Percentiles rank a stretch among this genome's conserved stretches.
Conservation (phyloP, 2,888 invertebrate species). For the Uloborus plumipes region DNA sequence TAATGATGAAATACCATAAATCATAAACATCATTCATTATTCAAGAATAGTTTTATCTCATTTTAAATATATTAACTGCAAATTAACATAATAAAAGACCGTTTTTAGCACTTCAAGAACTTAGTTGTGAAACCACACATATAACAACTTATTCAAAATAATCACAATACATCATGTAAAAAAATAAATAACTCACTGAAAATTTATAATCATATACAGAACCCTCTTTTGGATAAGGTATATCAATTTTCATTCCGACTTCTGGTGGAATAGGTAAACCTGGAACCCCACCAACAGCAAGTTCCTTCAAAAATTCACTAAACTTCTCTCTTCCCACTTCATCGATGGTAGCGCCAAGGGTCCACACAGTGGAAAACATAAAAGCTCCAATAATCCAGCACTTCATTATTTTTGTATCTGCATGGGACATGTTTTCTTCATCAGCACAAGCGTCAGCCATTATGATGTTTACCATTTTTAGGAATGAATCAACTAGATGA, state of each 20-base stretch:
- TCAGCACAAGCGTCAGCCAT: conserved; percentile 80
- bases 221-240: conserved; percentile 82
- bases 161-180: neutral
- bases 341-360: conserved; percentile 85
- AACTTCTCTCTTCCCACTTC: conserved; percentile 81
- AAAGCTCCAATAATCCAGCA: conserved; percentile 75
- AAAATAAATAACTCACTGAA: conserved; percentile 71
- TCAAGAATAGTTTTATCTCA: neutral
- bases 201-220: conserved; percentile 86
- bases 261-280: conserved; percentile 75
- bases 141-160: too few relatives aligned
- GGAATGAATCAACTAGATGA: conserved; percentile 76
- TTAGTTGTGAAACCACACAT: too few relatives aligned
- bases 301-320: conserved; percentile 80
- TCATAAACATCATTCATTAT: too few relatives aligned
- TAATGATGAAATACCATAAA: too few relatives aligned
- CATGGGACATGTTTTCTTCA: conserved; percentile 73
- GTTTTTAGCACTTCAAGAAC: too few relatives aligned
- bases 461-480: conserved; percentile 83
- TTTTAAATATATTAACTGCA: neutral
- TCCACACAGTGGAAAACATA: conserved; percentile 85
- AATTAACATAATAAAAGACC: too few relatives aligned
- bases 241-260: conserved; percentile 80
- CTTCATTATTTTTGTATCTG: conserved; percentile 78
- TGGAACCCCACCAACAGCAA: conserved; percentile 71